Evolutionary conservation across 1,140 invertebrate genomes (phyloP), one percentile per base, ranked within the genome.

Genomic region (Heterodera schachtii): DNA sequence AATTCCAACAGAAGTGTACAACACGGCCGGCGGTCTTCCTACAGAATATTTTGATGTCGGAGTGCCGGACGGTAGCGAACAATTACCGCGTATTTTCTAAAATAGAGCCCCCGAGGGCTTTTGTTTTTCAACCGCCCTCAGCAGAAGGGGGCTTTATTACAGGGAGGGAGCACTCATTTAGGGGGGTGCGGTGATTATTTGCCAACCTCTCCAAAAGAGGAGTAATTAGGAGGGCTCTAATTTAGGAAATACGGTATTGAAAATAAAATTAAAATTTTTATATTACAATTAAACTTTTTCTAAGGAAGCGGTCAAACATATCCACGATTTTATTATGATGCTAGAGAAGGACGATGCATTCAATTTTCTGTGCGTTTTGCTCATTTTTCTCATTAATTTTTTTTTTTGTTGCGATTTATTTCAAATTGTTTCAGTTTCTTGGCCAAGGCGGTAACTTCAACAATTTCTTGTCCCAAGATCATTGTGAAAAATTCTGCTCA

Each of bases 361-460:
- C 88, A 89, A 75, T 82, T 83, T 84, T 87, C 86, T 71, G 85
- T 89, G 16, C n/a, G 82, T 49, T 60, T 60, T 60, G 5, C 11
- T 13, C 16, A 60, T 6, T 16, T 60, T 60, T 60, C 13, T 1
- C 13, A 11, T 6, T 13, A 60, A 60, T 60, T 60, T 13, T 60
- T 60, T 11, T 4, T 60, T 60, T 16, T 60, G 13, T 60, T 49
- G 47, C 4, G 4, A 49, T 49, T 49, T 6, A 49, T 49, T 49
- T 47, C 71, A 83, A 52, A 3, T 9, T 52, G 3, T 79, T 87
- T 66, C 78, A 90, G 83, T 89, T 89, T 73, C 82, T 89, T 44
- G 88, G 88, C 52, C 88, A 89, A 80, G 88, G 88, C 43, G 88
- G 88, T 52, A 89, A 89, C 83, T 89, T 89, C 82, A 89, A 89